phyloP scores from a whole-genome alignment of 2,888 invertebrate genomes.

The Habroteleia sp. region DNA sequence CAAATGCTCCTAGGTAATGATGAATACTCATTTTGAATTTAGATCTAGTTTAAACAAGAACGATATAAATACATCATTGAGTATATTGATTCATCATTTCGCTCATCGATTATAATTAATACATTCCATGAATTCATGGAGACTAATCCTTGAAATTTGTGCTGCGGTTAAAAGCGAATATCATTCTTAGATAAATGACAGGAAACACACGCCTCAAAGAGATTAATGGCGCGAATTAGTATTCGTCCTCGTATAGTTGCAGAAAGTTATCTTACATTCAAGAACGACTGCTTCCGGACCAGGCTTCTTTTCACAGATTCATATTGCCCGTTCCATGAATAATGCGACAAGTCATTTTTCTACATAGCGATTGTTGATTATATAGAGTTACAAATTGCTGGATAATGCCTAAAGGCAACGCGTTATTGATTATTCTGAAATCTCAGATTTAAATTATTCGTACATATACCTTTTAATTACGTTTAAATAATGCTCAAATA shows the following conservation, averaged over 20 bases:
- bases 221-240: slow-evolving; percentile 79
- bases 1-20: too few species aligned
- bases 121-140: not conserved
- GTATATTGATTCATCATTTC: too few species aligned
- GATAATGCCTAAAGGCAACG: slow-evolving; percentile 7
- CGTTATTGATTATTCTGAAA: slow-evolving; percentile 17
- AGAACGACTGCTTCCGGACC: slow-evolving; percentile 52
- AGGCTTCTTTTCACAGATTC: slow-evolving; percentile 69
- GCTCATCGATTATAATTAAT: slow-evolving; percentile 4
- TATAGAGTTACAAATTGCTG: slow-evolving; percentile 58
- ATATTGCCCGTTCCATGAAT: slow-evolving; percentile 76
- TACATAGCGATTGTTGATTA: slow-evolving; percentile 75
- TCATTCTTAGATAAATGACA: slow-evolving; percentile 61
- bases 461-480: not conserved
- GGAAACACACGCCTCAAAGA: slow-evolving; percentile 65
- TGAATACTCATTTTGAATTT: too few species aligned
- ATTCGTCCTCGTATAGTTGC: slow-evolving; percentile 79
- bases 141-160: slow-evolving; percentile 45
- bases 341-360: slow-evolving; percentile 78
- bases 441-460: slow-evolving; percentile 6
- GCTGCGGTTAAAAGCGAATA: slow-evolving; percentile 45
- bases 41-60: too few species aligned
- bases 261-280: slow-evolving; percentile 71
- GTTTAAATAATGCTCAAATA: not conserved
- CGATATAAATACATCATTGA: too few species aligned